Conservation (phyloP, 2,797 vertebrate genomes). For the Pangasius macronema region DNA sequence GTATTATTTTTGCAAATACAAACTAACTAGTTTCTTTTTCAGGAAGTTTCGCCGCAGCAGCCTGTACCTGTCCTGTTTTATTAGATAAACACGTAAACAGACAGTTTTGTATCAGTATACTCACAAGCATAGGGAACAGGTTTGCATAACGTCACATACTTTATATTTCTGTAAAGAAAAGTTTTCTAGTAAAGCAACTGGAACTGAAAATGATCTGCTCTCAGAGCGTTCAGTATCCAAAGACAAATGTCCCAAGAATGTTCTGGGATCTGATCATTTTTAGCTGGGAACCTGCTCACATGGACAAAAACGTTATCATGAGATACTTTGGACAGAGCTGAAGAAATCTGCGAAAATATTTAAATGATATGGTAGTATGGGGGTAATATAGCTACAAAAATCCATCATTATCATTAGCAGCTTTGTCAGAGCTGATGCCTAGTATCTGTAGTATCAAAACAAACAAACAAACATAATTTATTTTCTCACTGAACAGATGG, state of each 20-base stretch:
- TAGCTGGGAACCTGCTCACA: not conserved
- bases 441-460: not conserved
- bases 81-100: not conserved
- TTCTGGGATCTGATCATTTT: not conserved
- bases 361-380: not conserved
- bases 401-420: not conserved
- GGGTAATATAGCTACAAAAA: not conserved
- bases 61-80: not conserved
- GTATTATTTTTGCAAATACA: not conserved
- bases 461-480: not conserved
- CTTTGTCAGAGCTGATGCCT: not conserved
- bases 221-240: not conserved
- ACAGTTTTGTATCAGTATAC: not conserved
- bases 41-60: not conserved
- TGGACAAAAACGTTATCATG: not conserved
- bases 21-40: no score
- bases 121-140: not conserved
- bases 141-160: not conserved
- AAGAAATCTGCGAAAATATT: not conserved
- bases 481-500: no score
- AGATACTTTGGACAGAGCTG: not conserved
- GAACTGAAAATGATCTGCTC: not conserved
- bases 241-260: not conserved
- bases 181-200: not conserved
- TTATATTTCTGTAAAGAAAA: no score